These are phyloP conservation scores for Pogona vitticeps DNA, from an alignment of 2,113 vertebrate species.

Conservation along the genomic window DNA sequence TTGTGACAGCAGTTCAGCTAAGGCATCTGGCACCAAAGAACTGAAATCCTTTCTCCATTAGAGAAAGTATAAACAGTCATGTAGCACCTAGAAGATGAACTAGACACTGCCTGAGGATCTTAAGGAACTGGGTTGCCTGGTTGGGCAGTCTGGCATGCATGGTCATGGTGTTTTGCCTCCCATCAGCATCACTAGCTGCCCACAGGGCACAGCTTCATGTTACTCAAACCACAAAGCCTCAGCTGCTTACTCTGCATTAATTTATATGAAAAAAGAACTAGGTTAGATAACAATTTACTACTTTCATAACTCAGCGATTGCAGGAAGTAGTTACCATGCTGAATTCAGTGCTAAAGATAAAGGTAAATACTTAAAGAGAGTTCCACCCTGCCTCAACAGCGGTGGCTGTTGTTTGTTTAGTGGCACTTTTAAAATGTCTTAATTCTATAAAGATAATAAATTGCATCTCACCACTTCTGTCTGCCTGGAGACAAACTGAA, in stretches of 20 bases:
- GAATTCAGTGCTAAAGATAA: neutral
- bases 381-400: neutral
- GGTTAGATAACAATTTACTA: slow-evolving; percentile 2
- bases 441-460: slow-evolving; percentile 5
- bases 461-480: slow-evolving; percentile 13
- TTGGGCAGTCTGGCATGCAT: no score
- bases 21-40: no score
- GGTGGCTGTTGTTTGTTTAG: neutral
- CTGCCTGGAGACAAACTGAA: neutral
- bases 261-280: neutral
- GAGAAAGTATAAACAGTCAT: no score
- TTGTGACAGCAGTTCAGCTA: no score
- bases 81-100: no score
- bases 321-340: neutral
- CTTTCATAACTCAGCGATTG: neutral
- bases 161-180: neutral
- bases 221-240: neutral
- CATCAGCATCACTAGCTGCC: neutral
- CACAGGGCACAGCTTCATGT: neutral
- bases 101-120: no score
- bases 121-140: no score
- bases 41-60: no score
- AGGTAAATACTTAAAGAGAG: neutral
- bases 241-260: neutral
- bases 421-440: slow-evolving; percentile 1